Base-by-base conservation (phyloP, 2,888 invertebrate genomes). In the Stenolophus ochropezus region DNA sequence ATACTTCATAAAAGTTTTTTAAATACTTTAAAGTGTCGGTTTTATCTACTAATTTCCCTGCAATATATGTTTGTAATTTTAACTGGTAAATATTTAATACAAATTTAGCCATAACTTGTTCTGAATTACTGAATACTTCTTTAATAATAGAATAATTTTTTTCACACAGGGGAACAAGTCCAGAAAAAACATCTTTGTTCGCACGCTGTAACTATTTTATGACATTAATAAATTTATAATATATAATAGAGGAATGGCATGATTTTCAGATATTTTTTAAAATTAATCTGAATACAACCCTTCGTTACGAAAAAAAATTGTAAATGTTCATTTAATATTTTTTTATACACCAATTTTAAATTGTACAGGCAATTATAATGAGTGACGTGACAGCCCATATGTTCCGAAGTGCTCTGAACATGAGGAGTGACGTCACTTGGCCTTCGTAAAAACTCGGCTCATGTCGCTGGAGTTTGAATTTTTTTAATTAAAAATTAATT, bases 81-180 rank as follows among this genome's bases (percentile, higher is more conserved):
- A 97, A 91, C 85, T 97, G 96, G 89, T 97, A 99, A 83, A 99
- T 96, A 88, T 98, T 98, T 16, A 98, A 91, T 61, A 99, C 96
- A 89, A 98, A 97, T 91, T 99, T 99, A 82, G 97, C 96, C 97
- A 99, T 98, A 5, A 99, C 98, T 91, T 97, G 96, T 84, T 98
- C 97, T 0, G 98, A 97, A 89, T 97, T 97, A 4, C 94, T 94
- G 88, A 99, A 99, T 0, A 99, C 98, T 87, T 95, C 94, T 87
- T 94, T 94, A 83, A 97, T 96, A 83, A 95, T 92, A 85, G 94
- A 92, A 88, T 96, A 93, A 90, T 96, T 97, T 87, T 94, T 95
- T 85, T 94, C 94, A 89, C 98, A 98, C 85, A 99, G 91, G 0
- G 96, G 96, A 58, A 97, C 91, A 8, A 98, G 95, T 82, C 98